Conservation (phyloP, 2,888 invertebrate genomes). For the Andricus quercusramuli region DNA sequence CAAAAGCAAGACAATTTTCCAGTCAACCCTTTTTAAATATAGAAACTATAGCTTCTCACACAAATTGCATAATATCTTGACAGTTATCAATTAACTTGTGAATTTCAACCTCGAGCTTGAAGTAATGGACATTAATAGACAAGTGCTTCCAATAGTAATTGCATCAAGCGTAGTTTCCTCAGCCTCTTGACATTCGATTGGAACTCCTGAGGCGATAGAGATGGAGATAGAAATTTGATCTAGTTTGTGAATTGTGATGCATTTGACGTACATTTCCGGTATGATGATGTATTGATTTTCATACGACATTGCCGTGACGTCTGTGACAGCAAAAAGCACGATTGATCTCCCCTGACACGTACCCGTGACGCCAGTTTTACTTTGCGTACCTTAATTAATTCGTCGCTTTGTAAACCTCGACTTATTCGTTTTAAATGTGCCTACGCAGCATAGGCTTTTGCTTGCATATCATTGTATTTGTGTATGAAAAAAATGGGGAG, state of each 20-base stretch:
- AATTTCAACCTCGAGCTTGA: background rate
- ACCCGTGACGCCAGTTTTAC: slow-evolving; percentile 11
- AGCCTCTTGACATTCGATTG: slow-evolving; percentile 8
- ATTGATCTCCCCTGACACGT: slow-evolving; percentile 34
- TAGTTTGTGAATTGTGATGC: slow-evolving; percentile 16
- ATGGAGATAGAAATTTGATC: slow-evolving; percentile 15
- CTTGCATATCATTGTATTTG: background rate
- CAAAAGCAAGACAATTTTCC: background rate
- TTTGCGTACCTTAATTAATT: slow-evolving; percentile 28
- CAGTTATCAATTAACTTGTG: background rate
- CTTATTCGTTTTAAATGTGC: background rate
- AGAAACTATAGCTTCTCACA: background rate
- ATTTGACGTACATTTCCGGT: slow-evolving; percentile 14
- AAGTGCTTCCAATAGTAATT: background rate
- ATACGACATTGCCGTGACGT: background rate
- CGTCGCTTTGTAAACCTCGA: background rate
- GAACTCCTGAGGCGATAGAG: slow-evolving; percentile 9
- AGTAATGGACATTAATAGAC: slow-evolving; percentile 1
- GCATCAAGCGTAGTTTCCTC: background rate
- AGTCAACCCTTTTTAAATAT: background rate
- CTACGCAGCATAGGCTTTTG: background rate
- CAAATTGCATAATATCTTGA: background rate
- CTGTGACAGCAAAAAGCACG: slow-evolving; percentile 2
- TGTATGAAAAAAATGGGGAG: background rate
- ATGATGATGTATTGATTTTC: slow-evolving; percentile 26